A percentile compares a stretch with the other conserved stretches of the same genome.
Conservation (phyloP, 23 tunicate species). For the Clavelina lepadiformis region DNA sequence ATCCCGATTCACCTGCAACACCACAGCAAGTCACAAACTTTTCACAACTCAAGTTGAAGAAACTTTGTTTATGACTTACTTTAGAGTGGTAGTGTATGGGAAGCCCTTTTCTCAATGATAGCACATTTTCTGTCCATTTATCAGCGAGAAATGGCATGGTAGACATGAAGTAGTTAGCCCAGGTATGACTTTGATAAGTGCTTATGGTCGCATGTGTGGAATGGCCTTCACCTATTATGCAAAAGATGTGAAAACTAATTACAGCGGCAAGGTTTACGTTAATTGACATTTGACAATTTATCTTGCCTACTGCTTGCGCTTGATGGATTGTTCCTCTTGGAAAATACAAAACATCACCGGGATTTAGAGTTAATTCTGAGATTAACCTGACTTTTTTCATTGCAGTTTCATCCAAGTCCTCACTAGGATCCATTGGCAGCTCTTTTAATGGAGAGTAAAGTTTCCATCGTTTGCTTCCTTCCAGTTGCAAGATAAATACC, state of each 20-base stretch:
- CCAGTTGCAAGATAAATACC: conserved; percentile 76
- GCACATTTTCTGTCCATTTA: background rate
- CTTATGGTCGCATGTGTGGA: conserved; percentile 66
- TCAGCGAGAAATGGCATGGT: conserved; percentile 11
- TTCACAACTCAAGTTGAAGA: too few species aligned
- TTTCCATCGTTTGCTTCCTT: conserved; percentile 59
- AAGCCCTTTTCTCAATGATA: conserved; percentile 30
- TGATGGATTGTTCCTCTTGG: conserved; percentile 69
- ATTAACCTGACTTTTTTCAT: conserved; percentile 21
- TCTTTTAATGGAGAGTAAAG: conserved; percentile 40
- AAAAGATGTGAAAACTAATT: background rate
- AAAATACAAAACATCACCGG: conserved; percentile 62
- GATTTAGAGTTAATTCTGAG: conserved; percentile 25
- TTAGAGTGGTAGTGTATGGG: conserved; percentile 10
- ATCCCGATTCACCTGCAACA: background rate
- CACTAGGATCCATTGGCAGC: conserved; percentile 37
- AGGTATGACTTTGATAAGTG: conserved; percentile 41
- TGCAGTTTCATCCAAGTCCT: conserved; percentile 21
- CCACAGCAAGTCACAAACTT: too few species aligned
- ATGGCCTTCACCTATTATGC: conserved; percentile 32
- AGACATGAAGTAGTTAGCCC: conserved; percentile 31
- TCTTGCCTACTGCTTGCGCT: conserved; percentile 12
- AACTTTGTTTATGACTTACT: too few species aligned
- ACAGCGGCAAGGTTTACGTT: background rate
- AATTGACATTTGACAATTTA: background rate